Evolutionary conservation across 2,888 invertebrate genomes (phyloP).

Genomic region (Serripes groenlandicus): DNA sequence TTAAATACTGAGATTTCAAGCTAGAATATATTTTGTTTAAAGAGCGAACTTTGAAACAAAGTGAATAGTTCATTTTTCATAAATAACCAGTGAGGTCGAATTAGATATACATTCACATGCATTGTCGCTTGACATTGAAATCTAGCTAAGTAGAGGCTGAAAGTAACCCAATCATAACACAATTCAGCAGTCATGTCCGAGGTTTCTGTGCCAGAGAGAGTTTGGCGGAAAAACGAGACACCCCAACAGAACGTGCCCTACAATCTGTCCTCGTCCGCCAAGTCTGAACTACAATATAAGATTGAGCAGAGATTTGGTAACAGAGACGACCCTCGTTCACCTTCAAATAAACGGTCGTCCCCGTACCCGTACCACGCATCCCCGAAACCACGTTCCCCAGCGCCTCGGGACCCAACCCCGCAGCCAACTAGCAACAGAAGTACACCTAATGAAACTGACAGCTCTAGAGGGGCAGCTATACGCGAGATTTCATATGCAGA

Average conservation of each 20-base stretch:
- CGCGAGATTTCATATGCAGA: not conserved
- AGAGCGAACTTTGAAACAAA: too few species aligned
- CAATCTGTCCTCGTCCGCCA: conserved; percentile 47
- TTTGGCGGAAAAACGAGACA: conserved; percentile 9
- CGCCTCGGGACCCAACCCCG: not conserved
- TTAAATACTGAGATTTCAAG: too few species aligned
- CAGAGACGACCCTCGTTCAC: conserved; percentile 34
- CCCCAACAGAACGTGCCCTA: conserved; percentile 44
- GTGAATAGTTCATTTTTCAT: too few species aligned
- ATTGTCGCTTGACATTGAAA: too few species aligned
- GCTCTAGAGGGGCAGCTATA: not conserved
- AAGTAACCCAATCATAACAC: too few species aligned
- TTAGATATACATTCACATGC: too few species aligned
- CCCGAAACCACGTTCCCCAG: conserved; percentile 12
- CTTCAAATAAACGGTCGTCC: conserved; percentile 1
- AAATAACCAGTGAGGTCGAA: too few species aligned
- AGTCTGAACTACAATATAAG: conserved; percentile 51
- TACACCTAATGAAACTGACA: not conserved
- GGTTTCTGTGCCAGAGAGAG: conserved; percentile 16
- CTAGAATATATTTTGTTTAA: too few species aligned
- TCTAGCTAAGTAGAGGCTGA: too few species aligned
- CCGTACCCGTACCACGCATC: not conserved
- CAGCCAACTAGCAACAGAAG: not conserved
- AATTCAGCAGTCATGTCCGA: too few species aligned
- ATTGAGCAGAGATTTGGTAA: conserved; percentile 44